Percentiles rank a stretch among this genome's conserved stretches.
These are phyloP conservation scores for Scatophagus argus DNA, from an alignment of 2,113 vertebrate species.

Conservation along the genomic window DNA sequence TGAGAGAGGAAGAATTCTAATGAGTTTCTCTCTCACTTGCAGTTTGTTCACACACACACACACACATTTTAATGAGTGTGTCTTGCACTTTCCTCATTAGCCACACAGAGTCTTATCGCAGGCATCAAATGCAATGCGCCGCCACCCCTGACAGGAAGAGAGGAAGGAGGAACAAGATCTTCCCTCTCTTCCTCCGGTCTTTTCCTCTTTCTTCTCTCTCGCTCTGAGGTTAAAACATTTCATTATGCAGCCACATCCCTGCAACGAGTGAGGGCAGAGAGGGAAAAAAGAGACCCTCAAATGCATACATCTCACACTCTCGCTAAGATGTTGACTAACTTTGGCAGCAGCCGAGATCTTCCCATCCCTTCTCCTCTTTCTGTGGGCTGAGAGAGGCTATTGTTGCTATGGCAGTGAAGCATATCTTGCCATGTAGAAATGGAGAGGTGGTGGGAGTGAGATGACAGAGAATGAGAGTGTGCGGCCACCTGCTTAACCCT, in stretches of 20 bases:
- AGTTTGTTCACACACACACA: conserved; percentile 42
- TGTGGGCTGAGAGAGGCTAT: conserved; percentile 55
- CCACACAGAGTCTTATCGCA: conserved; percentile 76
- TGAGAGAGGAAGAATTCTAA: conserved; percentile 78
- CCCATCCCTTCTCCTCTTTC: conserved; percentile 25
- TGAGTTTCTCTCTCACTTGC: conserved; percentile 66
- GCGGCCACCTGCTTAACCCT: conserved; percentile 56
- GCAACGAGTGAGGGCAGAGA: conserved; percentile 33
- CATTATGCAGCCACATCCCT: conserved; percentile 56
- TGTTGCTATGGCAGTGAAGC: conserved; percentile 75
- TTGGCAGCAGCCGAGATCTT: conserved; percentile 45
- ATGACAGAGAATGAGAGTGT: conserved; percentile 44
- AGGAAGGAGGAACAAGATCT: conserved; percentile 46
- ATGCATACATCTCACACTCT: conserved; percentile 14
- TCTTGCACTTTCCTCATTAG: conserved; percentile 82
- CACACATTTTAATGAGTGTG: conserved; percentile 80
- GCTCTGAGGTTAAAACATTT: conserved; percentile 72
- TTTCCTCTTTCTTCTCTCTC: conserved; percentile 33
- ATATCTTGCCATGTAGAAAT: conserved; percentile 50
- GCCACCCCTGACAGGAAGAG: conserved; percentile 68
- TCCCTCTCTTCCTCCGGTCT: not conserved
- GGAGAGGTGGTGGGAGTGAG: conserved; percentile 63
- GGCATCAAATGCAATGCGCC: conserved; percentile 79
- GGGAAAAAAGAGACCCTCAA: conserved; percentile 1
- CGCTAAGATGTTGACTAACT: conserved; percentile 59